Percentiles rank a stretch among this genome's conserved stretches.
These are phyloP conservation scores for Xanthostigma xanthostigma DNA, from an alignment of 2,888 invertebrate genomes.

Conservation along the genomic window DNA sequence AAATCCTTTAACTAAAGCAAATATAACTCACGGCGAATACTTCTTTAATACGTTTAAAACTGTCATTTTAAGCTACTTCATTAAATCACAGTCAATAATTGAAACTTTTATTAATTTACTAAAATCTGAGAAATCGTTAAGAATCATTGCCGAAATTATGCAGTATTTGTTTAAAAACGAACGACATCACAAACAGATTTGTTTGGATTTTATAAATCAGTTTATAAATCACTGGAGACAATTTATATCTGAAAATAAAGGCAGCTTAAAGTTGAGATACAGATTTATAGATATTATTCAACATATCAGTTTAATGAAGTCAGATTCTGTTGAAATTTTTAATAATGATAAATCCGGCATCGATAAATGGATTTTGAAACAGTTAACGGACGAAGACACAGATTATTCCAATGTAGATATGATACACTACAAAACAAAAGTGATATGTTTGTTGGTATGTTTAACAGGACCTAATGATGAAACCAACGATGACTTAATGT, in stretches of 20 bases:
- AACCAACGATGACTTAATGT: constrained; percentile 15
- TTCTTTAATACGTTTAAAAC: constrained; percentile 20
- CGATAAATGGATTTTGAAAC: constrained; percentile 11
- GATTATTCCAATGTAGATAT: constrained; percentile 8
- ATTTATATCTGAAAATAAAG: too few relatives aligned
- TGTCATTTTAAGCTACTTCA: constrained; percentile 12
- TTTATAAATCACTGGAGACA: too few relatives aligned
- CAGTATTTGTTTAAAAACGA: not conserved
- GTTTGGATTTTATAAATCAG: too few relatives aligned
- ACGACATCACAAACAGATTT: too few relatives aligned
- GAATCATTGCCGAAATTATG: constrained; percentile 12
- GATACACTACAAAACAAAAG: constrained; percentile 13
- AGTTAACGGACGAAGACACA: constrained; percentile 9
- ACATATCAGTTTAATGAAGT: too few relatives aligned
- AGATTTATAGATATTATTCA: too few relatives aligned
- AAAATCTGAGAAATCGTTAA: constrained; percentile 17
- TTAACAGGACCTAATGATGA: constrained; percentile 11
- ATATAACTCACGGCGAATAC: constrained; percentile 18
- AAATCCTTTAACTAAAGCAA: constrained; percentile 14
- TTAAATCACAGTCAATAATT: too few relatives aligned
- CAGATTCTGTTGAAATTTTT: not conserved
- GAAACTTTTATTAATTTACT: not conserved
- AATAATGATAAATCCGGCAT: constrained; percentile 5
- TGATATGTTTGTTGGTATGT: constrained; percentile 14
- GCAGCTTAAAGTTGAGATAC: too few relatives aligned